Evolutionary conservation across 2,113 vertebrate genomes (phyloP).

Genomic region (Tonatia bakeri): DNA sequence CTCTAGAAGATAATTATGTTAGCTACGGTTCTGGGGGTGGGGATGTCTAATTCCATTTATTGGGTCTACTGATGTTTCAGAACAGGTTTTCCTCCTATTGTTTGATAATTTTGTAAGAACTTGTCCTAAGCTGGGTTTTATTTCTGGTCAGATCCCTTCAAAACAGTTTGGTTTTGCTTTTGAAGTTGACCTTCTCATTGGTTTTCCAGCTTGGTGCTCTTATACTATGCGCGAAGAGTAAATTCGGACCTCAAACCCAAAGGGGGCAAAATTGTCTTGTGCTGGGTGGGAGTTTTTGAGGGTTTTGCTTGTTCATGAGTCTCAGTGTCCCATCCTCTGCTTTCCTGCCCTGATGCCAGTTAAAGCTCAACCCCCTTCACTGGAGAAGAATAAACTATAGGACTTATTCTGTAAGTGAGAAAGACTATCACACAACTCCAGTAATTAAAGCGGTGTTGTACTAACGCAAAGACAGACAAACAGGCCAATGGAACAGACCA

Average conservation of each 20-base stretch:
- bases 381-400: neutral
- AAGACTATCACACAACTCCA: neutral
- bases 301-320: neutral
- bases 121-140: neutral
- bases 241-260: neutral
- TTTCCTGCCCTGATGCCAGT: neutral
- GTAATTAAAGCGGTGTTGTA: neutral
- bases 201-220: neutral
- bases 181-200: neutral
- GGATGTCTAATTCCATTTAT: neutral
- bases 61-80: neutral
- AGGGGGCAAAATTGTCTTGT: neutral
- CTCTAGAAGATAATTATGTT: conserved; percentile 8
- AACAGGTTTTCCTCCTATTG: neutral
- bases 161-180: conserved; percentile 4
- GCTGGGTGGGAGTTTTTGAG: neutral
- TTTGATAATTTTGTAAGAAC: conserved; percentile 23
- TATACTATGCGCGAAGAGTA: neutral
- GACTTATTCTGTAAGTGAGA: neutral
- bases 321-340: neutral
- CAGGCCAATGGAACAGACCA: too few species aligned
- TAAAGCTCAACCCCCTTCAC: neutral
- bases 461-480: neutral
- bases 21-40: neutral
- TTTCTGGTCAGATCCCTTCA: neutral